These are phyloP conservation scores for Grapholita molesta DNA, from an alignment of 1,140 invertebrate genomes.

Conservation along the genomic window DNA sequence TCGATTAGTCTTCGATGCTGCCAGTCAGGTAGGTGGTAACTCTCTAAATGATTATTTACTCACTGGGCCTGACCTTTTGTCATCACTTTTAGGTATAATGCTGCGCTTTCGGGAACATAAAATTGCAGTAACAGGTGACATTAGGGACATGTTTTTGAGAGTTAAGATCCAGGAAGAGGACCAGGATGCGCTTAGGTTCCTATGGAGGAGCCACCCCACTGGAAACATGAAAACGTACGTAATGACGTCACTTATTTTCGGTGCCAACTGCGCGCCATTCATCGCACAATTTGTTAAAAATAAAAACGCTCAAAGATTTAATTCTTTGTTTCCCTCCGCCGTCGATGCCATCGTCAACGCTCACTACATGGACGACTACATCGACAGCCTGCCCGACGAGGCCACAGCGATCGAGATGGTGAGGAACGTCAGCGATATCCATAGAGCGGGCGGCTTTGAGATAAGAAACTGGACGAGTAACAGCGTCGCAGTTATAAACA, in stretches of 20 bases:
- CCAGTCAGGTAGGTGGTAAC: background rate
- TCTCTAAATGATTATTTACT: slow-evolving; percentile 21
- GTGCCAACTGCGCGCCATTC: slow-evolving; percentile 32
- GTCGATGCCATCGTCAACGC: slow-evolving; percentile 27
- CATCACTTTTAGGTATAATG: slow-evolving; percentile 14
- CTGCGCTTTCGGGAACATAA: slow-evolving; percentile 35
- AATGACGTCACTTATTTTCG: slow-evolving; percentile 38
- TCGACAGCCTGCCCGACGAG: slow-evolving; percentile 31
- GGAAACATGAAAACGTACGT: slow-evolving; percentile 2
- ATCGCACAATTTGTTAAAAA: slow-evolving; percentile 34
- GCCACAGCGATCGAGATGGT: slow-evolving; percentile 28
- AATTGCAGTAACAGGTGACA: slow-evolving; percentile 36
- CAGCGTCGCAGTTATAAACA: background rate
- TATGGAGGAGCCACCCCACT: slow-evolving; percentile 25
- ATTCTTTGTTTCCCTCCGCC: slow-evolving; percentile 22
- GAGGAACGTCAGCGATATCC: slow-evolving; percentile 27
- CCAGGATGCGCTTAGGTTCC: slow-evolving; percentile 30
- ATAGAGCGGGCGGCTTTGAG: slow-evolving; percentile 27
- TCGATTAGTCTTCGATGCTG: slow-evolving; percentile 19
- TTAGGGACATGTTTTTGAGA: slow-evolving; percentile 45
- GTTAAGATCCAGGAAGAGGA: slow-evolving; percentile 23
- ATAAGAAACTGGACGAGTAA: too few species aligned
- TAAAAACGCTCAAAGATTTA: slow-evolving; percentile 33
- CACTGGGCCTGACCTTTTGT: slow-evolving; percentile 37
- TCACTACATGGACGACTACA: slow-evolving; percentile 51